A percentile compares a stretch with the other conserved stretches of the same genome.
These are phyloP conservation scores for Phenacoccus solenopsis DNA, from an alignment of 1,140 invertebrate species.

Conservation along the genomic window DNA sequence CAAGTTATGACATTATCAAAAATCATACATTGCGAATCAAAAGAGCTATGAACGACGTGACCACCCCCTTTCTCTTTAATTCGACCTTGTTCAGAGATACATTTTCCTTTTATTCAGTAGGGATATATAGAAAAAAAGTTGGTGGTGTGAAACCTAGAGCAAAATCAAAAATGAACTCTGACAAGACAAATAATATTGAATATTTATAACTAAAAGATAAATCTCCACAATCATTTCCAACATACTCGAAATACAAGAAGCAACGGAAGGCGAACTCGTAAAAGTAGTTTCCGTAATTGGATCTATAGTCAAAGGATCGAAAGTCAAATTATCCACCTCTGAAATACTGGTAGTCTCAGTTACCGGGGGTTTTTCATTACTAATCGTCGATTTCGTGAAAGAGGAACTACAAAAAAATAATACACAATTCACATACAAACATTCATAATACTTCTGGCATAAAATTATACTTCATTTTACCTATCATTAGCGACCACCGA, in stretches of 20 bases:
- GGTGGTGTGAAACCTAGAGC: no score
- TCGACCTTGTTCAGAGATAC: no score
- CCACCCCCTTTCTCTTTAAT: no score
- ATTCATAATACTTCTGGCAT: background rate
- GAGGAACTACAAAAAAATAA: background rate
- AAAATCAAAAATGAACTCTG: no score
- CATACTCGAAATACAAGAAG: background rate
- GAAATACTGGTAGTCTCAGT: background rate
- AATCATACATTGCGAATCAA: no score
- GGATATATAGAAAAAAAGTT: no score
- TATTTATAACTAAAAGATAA: background rate
- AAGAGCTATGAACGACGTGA: no score
- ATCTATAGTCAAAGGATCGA: background rate
- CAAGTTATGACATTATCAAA: no score
- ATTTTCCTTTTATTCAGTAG: no score
- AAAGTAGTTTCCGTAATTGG: background rate
- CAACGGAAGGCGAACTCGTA: background rate
- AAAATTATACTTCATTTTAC: background rate
- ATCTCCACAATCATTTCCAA: background rate
- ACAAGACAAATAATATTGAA: background rate
- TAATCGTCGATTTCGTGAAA: background rate
- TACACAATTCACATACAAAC: no score
- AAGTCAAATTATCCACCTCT: slow-evolving; percentile 5
- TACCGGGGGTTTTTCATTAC: background rate
- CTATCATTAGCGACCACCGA: background rate